Base-by-base conservation (phyloP, 2,113 vertebrate species). In the Zapus hudsonius region DNA sequence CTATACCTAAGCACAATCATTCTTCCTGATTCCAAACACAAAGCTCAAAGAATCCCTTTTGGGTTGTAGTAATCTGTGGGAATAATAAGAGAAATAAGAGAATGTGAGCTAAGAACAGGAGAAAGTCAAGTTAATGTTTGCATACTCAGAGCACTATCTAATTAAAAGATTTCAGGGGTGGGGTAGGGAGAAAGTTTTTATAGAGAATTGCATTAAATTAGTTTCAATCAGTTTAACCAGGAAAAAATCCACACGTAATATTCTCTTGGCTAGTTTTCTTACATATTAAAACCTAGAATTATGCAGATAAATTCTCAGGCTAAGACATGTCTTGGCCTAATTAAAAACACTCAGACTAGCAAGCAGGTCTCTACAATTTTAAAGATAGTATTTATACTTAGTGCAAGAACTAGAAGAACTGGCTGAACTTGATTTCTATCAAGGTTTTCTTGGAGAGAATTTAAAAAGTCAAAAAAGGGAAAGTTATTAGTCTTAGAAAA, bases 301-400 rank as follows among this genome's bases (percentile, higher is more conserved):
- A 94, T 94, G 66, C 69, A n/a, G 27, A 40, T 31, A 55, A 70
- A 75, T 78, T 95, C 89, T 85, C 95, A 97, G 90, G 95, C 92
- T 93, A 86, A 96, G 89, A 94, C 89, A 95, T 87, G 94, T 76
- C 96, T 89, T 95, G 90, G 3, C 84, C 94, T 97, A 97, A 95
- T 85, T 90, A 55, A 44, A 78, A 96, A 76, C 33, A 85, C 87
- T 95, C 83, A 94, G 81, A 91, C 86, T 73, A 75, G 76, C 79
- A 23, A 38, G 87, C 67, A 93, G 61, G 69, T 90, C 61, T 94
- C 76, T 69, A 38, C 73, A 87, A n/a, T 93, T 33, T 92, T 78
- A 94, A 94, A 97, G 94, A 95, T 93, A 92, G 66, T 36, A 66
- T 42, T 82, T 94, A 92, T 15, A 72, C n/a, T 64, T 84, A 40